These are phyloP conservation scores for Trichonephila clavata DNA, from an alignment of 1,140 invertebrate genomes.

Conservation along the genomic window DNA sequence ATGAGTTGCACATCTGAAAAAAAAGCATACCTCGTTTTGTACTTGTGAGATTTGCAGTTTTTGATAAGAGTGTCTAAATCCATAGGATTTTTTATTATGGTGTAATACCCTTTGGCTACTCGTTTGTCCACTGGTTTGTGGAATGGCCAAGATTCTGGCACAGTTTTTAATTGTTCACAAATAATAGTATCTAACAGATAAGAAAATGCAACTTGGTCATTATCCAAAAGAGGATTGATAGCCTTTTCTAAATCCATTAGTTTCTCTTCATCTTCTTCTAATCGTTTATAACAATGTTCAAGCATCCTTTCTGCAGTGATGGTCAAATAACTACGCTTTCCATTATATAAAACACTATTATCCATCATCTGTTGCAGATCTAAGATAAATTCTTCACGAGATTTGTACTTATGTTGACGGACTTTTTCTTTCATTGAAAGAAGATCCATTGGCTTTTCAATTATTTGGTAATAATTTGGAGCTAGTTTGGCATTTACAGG, in stretches of 20 bases:
- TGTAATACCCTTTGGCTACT: slow-evolving; percentile 94
- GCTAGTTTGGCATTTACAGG: slow-evolving; percentile 97
- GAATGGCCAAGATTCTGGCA: slow-evolving; percentile 96
- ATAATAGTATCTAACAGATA: slow-evolving; percentile 96
- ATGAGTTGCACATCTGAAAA: slow-evolving; percentile 93
- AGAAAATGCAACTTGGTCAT: slow-evolving; percentile 97
- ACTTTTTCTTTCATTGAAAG: slow-evolving; percentile 97
- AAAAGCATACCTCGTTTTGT: slow-evolving; percentile 93
- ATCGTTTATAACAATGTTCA: slow-evolving; percentile 89
- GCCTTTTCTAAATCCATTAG: slow-evolving; percentile 98
- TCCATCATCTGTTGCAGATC: slow-evolving; percentile 98
- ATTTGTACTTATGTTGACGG: slow-evolving; percentile 95
- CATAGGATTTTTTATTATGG: slow-evolving; percentile 94
- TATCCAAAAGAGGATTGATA: slow-evolving; percentile 98
- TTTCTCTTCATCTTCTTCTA: slow-evolving; percentile 95
- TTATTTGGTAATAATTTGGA: slow-evolving; percentile 95
- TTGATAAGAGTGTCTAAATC: slow-evolving; percentile 95
- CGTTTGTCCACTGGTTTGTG: slow-evolving; percentile 98
- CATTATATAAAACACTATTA: slow-evolving; percentile 97
- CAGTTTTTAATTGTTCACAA: slow-evolving; percentile 91
- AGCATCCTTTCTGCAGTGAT: slow-evolving; percentile 93
- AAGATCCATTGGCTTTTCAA: slow-evolving; percentile 97
- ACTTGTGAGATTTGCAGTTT: slow-evolving; percentile 88
- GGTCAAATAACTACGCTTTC: slow-evolving; percentile 90
- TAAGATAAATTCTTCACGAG: slow-evolving; percentile 94